These are phyloP conservation scores for Notocelia uddmanniana DNA, from an alignment of 2,888 invertebrate species.

Conservation along the genomic window DNA sequence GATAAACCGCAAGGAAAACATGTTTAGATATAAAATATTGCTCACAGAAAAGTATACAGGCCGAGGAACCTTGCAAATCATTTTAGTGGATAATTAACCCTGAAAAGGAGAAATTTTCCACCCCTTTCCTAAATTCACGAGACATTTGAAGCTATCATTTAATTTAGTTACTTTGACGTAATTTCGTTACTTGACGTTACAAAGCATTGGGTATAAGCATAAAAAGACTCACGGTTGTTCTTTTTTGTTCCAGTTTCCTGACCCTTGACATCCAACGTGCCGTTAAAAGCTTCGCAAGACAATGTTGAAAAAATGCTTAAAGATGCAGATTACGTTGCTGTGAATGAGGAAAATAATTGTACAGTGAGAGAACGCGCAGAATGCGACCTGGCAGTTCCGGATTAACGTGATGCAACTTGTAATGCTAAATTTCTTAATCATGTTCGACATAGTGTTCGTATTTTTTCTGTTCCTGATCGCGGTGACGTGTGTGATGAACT, in stretches of 20 bases:
- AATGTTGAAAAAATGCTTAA: conserved; percentile 44
- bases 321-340: conserved; percentile 31
- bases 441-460: conserved; percentile 95
- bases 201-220: neutral
- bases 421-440: conserved; percentile 94
- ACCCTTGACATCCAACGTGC: conserved; percentile 7
- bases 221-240: conserved; percentile 11
- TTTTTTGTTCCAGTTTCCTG: conserved; percentile 38
- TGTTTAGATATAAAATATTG: conserved; percentile 36
- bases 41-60: conserved; percentile 28
- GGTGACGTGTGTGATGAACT: conserved; percentile 93
- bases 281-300: conserved; percentile 27
- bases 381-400: conserved; percentile 68
- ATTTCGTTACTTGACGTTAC: conserved; percentile 15
- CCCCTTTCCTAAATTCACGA: conserved; percentile 26
- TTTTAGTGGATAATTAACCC: conserved; percentile 42
- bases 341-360: conserved; percentile 25
- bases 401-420: conserved; percentile 91
- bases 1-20: conserved; percentile 33
- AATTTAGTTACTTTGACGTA: conserved; percentile 40
- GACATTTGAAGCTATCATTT: conserved; percentile 41
- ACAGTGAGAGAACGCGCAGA: conserved; percentile 61
- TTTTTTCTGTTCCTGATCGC: conserved; percentile 94
- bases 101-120: conserved; percentile 13
- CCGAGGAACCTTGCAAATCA: conserved; percentile 30